Base-by-base conservation (phyloP, 2,113 vertebrate species). In the Echinops telfairi region DNA sequence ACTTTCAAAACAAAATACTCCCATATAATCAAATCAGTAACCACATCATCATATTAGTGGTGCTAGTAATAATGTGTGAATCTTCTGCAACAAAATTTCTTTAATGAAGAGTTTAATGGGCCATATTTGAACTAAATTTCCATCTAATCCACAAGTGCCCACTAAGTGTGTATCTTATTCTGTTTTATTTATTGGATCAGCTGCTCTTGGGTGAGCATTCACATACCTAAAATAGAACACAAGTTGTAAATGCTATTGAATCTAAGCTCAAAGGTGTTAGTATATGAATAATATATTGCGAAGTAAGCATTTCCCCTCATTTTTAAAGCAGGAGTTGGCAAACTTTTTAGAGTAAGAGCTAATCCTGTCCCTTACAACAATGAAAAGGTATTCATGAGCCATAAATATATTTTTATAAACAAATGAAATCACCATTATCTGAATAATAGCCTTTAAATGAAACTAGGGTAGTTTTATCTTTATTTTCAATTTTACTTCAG, bases 51-150 rank as follows among this genome's bases (percentile, higher is more conserved):
- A 0, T 96, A 86, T 86, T n/a, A 8, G 16, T 88, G 58, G 11
- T 87, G 23, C 68, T 38, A 80, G 4, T 92, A 80, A 66, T 95
- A 92, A 88, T 76, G 71, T 86, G 70, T 84, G 68, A 86, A 17
- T 92, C 25, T 94, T 86, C 31, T 70, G 40, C 66, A 86, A n/a
- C 40, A 79, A n/a, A 81, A 91, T 89, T 85, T 87, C 62, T 96
- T 95, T 86, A 95, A 91, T 95, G 85, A 94, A 77, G 66, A 83
- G 17, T 57, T 95, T 96, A 95, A 90, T 96, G 88, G 88, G 19
- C 68, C 38, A 33, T 94, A 47, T 83, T 92, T 9, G 66, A 85
- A 91, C 47, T 84, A 96, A 96, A 93, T 96, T 96, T 95, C 86
- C 60, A 79, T 94, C 83, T 8, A 89, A 0, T 93, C 95, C 66